Evolutionary conservation across 2,888 invertebrate genomes (phyloP), one percentile per base, ranked within the genome.

Genomic region (Latheticus oryzae): DNA sequence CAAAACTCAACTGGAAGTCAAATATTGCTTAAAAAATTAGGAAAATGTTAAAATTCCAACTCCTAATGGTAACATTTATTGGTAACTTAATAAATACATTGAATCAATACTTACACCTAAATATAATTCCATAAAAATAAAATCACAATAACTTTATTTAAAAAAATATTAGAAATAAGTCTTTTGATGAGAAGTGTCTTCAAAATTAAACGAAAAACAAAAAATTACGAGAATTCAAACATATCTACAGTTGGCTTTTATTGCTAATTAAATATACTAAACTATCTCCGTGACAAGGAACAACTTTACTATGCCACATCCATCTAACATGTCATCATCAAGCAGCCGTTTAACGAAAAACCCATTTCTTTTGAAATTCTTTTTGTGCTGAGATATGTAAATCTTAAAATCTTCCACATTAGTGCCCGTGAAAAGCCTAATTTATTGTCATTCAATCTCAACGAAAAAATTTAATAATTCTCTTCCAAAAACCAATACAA

Each of bases 1-100:
- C 84, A 86, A 70, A 77, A 77, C 3, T 82, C 81, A 5, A 76
- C 83, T 38, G 90, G 89, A 5, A 84, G 88, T 1, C 85, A 85
- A 72, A 79, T 90, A 64, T 80, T 90, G 66, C 73, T 85, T 60
- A 67, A 71, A 17, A 73, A 73, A 63, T 5, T 72, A 5, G 17
- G 8, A 5, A 19, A 50, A 38, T 50, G n/a, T n/a, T n/a, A n/a
- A 50, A 50, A 28, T 26, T n/a, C 32, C 26, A 28, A 26, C 5
- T 26, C 28, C 38, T 60, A 62, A 64, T 64, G 57, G 61, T 62
- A 68, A 68, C 68, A 68, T 68, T 67, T 68, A 67, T 68, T 68
- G 60, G 63, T 66, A 67, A 68, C 66, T 60, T 51, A 67, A 23
- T 63, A n/a, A 60, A 55, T 65, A 66, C 61, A 66, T 54, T 60